phyloP scores from a whole-genome alignment of 2,113 vertebrate genomes.

The Murina feae region DNA sequence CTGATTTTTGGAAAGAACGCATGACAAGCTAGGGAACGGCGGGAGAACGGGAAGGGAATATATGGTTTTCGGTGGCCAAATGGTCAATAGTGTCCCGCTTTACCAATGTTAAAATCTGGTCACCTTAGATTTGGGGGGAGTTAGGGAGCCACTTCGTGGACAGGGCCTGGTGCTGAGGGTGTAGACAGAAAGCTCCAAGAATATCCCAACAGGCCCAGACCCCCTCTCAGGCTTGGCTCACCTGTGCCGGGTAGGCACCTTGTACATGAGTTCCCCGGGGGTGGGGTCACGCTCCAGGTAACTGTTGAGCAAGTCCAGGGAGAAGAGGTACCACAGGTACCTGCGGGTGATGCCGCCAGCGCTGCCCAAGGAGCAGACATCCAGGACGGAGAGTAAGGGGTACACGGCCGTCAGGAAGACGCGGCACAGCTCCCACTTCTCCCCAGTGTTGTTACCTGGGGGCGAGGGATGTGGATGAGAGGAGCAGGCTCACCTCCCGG shows the following conservation, averaged over 20 bases:
- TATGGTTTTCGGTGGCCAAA: too few relatives aligned
- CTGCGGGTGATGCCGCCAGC: conserved; percentile 80
- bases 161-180: background rate
- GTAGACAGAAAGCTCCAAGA: background rate
- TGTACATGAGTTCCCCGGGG: conserved; percentile 82
- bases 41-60: too few relatives aligned
- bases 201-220: background rate
- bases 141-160: background rate
- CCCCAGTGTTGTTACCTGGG: conserved; percentile 37
- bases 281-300: conserved; percentile 82
- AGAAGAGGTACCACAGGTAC: conserved; percentile 89
- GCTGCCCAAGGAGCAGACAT: conserved; percentile 81
- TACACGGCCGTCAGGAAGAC: conserved; percentile 83
- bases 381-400: conserved; percentile 84
- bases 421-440: conserved; percentile 79
- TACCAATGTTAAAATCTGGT: too few relatives aligned
- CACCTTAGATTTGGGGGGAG: background rate
- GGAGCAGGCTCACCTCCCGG: background rate
- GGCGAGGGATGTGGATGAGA: background rate
- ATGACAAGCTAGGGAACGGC: too few relatives aligned
- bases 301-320: conserved; percentile 87
- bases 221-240: conserved; percentile 40
- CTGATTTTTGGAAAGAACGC: too few relatives aligned
- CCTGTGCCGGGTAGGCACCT: conserved; percentile 87
- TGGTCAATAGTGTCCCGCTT: too few relatives aligned